Evolutionary conservation across 1,140 invertebrate species (phyloP).

Genomic region (Drosophila repletoides): DNA sequence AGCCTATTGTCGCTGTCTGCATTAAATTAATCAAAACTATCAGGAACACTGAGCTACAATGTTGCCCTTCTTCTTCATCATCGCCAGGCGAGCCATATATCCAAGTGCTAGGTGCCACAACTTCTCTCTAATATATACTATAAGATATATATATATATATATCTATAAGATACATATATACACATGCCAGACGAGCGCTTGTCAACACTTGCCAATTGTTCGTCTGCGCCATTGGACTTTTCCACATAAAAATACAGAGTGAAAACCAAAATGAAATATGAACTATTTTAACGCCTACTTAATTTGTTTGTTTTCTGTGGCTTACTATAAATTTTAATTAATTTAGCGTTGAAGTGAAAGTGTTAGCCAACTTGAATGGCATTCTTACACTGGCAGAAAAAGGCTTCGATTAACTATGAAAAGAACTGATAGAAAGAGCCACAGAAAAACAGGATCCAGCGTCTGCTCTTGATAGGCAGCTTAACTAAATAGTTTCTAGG

Average conservation of each 20-base stretch:
- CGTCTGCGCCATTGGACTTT: slow-evolving; percentile 59
- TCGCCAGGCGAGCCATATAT: slow-evolving; percentile 37
- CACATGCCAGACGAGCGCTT: slow-evolving; percentile 15
- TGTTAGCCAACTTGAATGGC: slow-evolving; percentile 58
- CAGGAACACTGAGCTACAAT: slow-evolving; percentile 16
- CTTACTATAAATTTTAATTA: slow-evolving; percentile 74
- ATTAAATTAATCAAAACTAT: slow-evolving; percentile 61
- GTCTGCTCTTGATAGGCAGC: too few species aligned
- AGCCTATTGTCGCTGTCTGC: slow-evolving; percentile 73
- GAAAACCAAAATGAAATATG: slow-evolving; percentile 71
- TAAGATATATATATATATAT: background rate
- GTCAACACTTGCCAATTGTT: slow-evolving; percentile 80
- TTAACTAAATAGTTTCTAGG: too few species aligned
- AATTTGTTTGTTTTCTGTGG: slow-evolving; percentile 70
- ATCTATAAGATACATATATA: slow-evolving; percentile 2
- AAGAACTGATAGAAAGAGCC: too few species aligned
- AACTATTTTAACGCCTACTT: slow-evolving; percentile 82
- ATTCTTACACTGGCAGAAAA: too few species aligned
- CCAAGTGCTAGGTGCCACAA: slow-evolving; percentile 37
- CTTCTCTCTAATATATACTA: too few species aligned
- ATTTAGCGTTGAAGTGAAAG: slow-evolving; percentile 78
- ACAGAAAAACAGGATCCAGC: too few species aligned
- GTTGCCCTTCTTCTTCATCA: slow-evolving; percentile 33
- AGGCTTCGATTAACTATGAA: too few species aligned
- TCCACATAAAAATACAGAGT: slow-evolving; percentile 51